Conservation (phyloP, 1,140 invertebrate genomes). For the Sminthurides bifidus region DNA sequence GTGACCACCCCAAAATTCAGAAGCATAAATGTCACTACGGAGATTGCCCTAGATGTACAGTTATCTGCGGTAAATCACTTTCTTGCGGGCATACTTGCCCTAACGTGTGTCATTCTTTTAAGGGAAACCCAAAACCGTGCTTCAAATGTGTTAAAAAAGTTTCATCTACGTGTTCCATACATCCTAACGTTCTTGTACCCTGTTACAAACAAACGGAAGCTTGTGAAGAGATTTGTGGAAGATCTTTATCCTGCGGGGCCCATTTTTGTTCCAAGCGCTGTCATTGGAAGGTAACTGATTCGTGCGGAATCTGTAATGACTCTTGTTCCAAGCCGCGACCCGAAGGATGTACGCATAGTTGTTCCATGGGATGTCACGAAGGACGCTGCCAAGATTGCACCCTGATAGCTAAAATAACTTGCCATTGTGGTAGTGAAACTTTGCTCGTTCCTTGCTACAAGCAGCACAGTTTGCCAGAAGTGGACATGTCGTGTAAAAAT, state of each 20-base stretch:
- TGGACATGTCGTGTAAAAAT: conserved; percentile 50
- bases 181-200: conserved; percentile 13
- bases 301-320: conserved; percentile 60
- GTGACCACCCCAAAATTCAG: conserved; percentile 58
- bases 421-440: conserved; percentile 27
- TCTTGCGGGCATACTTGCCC: conserved; percentile 56
- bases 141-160: conserved; percentile 41
- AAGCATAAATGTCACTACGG: conserved; percentile 53
- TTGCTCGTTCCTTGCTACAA: conserved; percentile 22
- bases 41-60: conserved; percentile 67
- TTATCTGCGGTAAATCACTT: conserved; percentile 53
- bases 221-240: conserved; percentile 38
- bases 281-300: conserved; percentile 35
- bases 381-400: conserved; percentile 37
- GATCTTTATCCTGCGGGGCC: conserved; percentile 32
- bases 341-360: conserved; percentile 63
- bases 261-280: conserved; percentile 19
- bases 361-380: conserved; percentile 55
- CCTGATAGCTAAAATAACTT: conserved; percentile 21
- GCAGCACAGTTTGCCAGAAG: conserved; percentile 19
- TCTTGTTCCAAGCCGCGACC: conserved; percentile 56
- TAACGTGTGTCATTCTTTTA: conserved; percentile 62
- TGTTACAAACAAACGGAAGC: conserved; percentile 33
- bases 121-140: conserved; percentile 41
- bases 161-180: conserved; percentile 13